Evolutionary conservation across 2,113 vertebrate species (phyloP), one percentile per base, ranked within the genome.

Genomic region (Leuciscus idus): DNA sequence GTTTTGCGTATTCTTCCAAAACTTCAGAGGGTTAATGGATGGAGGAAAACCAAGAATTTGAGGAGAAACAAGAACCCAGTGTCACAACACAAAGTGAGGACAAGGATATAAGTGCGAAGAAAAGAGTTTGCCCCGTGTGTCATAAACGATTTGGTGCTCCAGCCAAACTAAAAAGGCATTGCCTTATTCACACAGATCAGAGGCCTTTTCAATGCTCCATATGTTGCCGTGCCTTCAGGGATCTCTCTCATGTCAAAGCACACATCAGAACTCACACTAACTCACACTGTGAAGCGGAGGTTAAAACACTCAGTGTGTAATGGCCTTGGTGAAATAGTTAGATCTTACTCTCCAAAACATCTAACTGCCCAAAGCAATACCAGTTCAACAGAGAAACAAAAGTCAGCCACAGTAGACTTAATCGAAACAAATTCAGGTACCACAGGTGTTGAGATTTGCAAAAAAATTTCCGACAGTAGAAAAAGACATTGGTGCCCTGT

Each of bases 111-210:
- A 52, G 28, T 76, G 46, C 2, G 0, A 28, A 6, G 17, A 28
- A 66, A 66, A 77, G 66, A 46, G 52, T 91, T 77, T 94, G 95
- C 91, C 93, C 95, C 86, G 94, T 93, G 91, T 96, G 95, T 91
- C 93, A 94, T 84, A 96, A 97, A 90, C 92, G 90, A 75, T 96
- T 96, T 91, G 95, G 93, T 3, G 95, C 96, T 66, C 90, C 94
- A 88, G 96, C 95, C 84, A 96, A 96, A 89, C 94, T 96, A 72
- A 88, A 94, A 88, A 95, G 96, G 79, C 96, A 96, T 88, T 96
- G 95, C 90, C 94, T 97, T 90, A 96, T 91, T 91, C 96, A 96
- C 86, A 96, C 95, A 5, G 95, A 95, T 85, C 95, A 96, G 90
- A 96, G 94, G 87, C 96, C 96, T 85, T 97, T 96, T 90, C 92